Evolutionary conservation across 2,113 vertebrate genomes (phyloP).

Genomic region (Phalacrocorax pelagicus): DNA sequence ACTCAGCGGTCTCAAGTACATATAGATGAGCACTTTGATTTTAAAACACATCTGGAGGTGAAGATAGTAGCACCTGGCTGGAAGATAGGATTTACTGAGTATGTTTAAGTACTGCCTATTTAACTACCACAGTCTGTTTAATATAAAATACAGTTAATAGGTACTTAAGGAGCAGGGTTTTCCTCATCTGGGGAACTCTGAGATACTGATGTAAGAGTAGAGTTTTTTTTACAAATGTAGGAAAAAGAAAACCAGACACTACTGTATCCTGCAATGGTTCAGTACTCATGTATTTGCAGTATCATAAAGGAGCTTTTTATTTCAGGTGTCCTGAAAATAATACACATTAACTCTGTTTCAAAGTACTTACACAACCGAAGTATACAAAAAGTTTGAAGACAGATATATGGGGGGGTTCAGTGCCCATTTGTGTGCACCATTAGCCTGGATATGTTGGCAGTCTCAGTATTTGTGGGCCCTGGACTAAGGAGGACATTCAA

Average conservation of each 20-base stretch:
- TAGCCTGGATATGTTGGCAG: not conserved
- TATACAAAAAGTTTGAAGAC: not conserved
- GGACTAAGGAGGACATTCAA: not conserved
- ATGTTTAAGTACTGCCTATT: not conserved
- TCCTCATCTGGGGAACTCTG: not conserved
- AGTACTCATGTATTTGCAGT: not conserved
- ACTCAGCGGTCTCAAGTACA: not conserved
- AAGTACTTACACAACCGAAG: not conserved
- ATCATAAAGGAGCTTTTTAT: not conserved
- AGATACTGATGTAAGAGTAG: not conserved
- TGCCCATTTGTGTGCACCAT: not conserved
- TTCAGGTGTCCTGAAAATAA: not conserved
- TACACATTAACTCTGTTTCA: not conserved
- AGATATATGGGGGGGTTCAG: not conserved
- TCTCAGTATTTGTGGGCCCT: not conserved
- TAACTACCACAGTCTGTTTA: not conserved
- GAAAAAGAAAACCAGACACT: not conserved
- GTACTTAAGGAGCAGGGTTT: not conserved
- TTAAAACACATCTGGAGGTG: not conserved
- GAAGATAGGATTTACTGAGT: not conserved
- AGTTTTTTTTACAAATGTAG: not conserved
- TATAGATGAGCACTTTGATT: not conserved
- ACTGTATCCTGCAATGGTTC: not conserved
- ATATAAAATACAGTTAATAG: not conserved
- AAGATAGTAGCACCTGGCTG: not conserved